These are phyloP conservation scores for Halcyon leucocephala DNA, from an alignment of 2,797 vertebrate genomes.

Conservation along the genomic window DNA sequence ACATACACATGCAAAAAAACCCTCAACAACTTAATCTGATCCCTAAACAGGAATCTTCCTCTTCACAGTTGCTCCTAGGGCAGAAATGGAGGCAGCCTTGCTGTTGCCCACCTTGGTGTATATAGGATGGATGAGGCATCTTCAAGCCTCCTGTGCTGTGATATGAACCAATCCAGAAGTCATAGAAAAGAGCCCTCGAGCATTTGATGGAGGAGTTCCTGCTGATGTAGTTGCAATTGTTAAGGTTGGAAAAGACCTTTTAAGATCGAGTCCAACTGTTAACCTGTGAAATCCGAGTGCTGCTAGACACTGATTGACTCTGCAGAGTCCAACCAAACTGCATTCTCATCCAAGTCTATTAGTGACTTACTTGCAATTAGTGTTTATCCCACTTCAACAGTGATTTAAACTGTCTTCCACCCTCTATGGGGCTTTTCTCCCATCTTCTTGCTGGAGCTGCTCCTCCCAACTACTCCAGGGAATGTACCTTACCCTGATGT, in stretches of 20 bases:
- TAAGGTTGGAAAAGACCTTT: not conserved
- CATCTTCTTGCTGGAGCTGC: slow-evolving; percentile 11
- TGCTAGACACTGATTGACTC: not conserved
- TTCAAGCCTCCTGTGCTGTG: not conserved
- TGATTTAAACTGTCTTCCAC: slow-evolving; percentile 53
- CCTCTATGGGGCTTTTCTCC: not conserved
- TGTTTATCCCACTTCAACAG: not conserved
- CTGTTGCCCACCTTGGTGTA: not conserved
- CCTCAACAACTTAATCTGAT: not conserved
- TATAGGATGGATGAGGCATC: not conserved
- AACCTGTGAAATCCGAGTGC: not conserved
- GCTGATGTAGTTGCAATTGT: not conserved
- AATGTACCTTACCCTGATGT: not conserved
- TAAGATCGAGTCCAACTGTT: not conserved
- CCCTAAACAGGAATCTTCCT: not conserved
- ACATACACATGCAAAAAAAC: no score
- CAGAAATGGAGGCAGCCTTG: not conserved
- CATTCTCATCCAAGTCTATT: not conserved
- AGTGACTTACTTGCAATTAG: not conserved
- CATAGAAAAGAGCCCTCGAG: not conserved
- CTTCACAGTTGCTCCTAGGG: not conserved
- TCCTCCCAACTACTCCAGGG: not conserved
- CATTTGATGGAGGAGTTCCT: not conserved
- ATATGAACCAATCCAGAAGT: not conserved
- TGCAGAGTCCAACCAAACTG: not conserved